Percentiles rank a stretch among this genome's conserved stretches.
phyloP scores from a whole-genome alignment of 2,797 vertebrate species.

The Hipposideros larvatus region DNA sequence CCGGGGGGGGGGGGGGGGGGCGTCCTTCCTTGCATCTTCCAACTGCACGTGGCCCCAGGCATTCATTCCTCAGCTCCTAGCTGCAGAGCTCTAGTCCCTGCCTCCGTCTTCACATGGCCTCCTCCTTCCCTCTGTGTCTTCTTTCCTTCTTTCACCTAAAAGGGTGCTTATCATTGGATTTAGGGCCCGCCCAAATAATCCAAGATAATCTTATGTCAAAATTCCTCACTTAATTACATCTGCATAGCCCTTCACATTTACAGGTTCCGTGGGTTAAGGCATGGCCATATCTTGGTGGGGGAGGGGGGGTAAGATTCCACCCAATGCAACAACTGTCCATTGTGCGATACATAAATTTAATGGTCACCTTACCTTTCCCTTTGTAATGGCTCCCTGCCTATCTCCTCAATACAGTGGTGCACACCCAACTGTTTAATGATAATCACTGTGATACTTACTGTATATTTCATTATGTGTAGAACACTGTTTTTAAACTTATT shows the following conservation, averaged over 20 bases:
- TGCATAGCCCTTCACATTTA: not conserved
- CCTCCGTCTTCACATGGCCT: not conserved
- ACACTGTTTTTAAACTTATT: not conserved
- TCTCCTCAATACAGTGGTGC: not conserved
- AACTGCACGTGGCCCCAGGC: not conserved
- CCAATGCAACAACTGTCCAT: not conserved
- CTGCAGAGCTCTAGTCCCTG: not conserved
- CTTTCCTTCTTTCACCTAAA: not conserved
- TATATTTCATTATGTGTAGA: not conserved
- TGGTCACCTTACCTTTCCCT: not conserved
- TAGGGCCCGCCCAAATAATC: not conserved
- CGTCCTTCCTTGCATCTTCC: not conserved
- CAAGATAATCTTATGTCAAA: not conserved
- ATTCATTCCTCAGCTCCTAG: not conserved
- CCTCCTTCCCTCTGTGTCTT: not conserved
- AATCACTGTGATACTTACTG: not conserved
- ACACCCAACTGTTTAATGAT: not conserved
- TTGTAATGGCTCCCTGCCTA: not conserved
- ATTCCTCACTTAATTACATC: not conserved
- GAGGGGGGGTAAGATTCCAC: not conserved
- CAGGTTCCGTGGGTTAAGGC: not conserved
- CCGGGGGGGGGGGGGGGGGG: fast-evolving
- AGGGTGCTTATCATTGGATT: not conserved
- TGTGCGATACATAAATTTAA: not conserved
- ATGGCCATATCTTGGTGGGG: not conserved